phyloP scores from a whole-genome alignment of 2,888 invertebrate species.

The Carabus problematicus region DNA sequence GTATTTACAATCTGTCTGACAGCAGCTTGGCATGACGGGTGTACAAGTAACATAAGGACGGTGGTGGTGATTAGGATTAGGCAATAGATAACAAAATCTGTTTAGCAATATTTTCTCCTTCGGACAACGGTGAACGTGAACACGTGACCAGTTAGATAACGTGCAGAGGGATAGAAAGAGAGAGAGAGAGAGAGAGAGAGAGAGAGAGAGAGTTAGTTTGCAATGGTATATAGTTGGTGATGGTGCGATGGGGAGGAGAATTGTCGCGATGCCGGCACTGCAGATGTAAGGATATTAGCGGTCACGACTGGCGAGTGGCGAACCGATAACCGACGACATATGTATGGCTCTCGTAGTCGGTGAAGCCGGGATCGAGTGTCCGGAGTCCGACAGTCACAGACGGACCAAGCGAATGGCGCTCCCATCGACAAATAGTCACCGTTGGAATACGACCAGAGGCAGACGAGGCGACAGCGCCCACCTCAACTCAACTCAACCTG shows the following conservation, averaged over 20 bases:
- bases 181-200: too few relatives aligned
- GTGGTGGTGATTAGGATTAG: conserved; percentile 23
- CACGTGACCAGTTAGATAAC: conserved; percentile 41
- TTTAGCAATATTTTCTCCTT: conserved; percentile 40
- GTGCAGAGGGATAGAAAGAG: not conserved
- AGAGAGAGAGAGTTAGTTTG: too few relatives aligned
- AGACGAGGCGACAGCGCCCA: too few relatives aligned
- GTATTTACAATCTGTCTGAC: too few relatives aligned
- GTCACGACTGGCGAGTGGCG: conserved; percentile 12
- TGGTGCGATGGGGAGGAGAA: too few relatives aligned
- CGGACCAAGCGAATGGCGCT: not conserved
- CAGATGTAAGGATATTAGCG: conserved; percentile 36
- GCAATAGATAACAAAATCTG: conserved; percentile 41
- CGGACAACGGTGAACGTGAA: not conserved
- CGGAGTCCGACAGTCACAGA: not conserved
- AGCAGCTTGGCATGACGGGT: too few relatives aligned
- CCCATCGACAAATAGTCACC: not conserved
- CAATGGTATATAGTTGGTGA: too few relatives aligned
- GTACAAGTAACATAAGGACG: too few relatives aligned
- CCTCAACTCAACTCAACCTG: conserved; percentile 11
- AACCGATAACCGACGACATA: conserved; percentile 33
- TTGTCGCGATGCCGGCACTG: not conserved
- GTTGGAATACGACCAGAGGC: not conserved
- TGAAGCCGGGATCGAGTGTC: not conserved
- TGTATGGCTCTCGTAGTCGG: conserved; percentile 4